phyloP scores from a whole-genome alignment of 2,113 vertebrate genomes.

The Helogale parvula region DNA sequence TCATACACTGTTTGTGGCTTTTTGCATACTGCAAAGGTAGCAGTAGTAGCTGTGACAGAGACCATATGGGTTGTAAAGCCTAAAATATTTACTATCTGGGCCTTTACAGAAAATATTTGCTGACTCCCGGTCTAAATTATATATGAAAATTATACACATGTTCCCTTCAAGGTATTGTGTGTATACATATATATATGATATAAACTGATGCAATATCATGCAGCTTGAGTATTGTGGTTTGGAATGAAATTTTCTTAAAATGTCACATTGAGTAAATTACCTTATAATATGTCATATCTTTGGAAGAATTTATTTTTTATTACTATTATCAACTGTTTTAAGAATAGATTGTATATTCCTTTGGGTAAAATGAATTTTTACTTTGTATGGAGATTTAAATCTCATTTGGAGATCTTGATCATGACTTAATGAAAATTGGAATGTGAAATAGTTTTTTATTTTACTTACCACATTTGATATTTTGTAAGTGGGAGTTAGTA shows the following conservation, averaged over 20 bases:
- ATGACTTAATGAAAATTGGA: conserved; percentile 56
- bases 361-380: conserved; percentile 43
- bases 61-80: not conserved
- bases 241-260: not conserved
- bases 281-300: not conserved
- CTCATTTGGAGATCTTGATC: conserved; percentile 52
- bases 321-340: not conserved
- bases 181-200: too few relatives aligned
- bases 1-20: not conserved
- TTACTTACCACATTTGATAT: not conserved
- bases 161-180: not conserved
- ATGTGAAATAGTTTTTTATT: not conserved
- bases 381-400: conserved; percentile 64
- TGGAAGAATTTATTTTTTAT: conserved; percentile 42
- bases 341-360: conserved; percentile 16
- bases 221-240: not conserved
- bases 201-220: not conserved
- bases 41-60: not conserved
- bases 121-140: not conserved
- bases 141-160: not conserved
- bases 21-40: not conserved
- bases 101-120: not conserved
- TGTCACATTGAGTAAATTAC: not conserved
- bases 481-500: not conserved
- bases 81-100: not conserved